Percentiles rank a stretch among this genome's conserved stretches.
Conservation (phyloP, 2,888 invertebrate genomes). For the Pristionchus maxplancki region DNA sequence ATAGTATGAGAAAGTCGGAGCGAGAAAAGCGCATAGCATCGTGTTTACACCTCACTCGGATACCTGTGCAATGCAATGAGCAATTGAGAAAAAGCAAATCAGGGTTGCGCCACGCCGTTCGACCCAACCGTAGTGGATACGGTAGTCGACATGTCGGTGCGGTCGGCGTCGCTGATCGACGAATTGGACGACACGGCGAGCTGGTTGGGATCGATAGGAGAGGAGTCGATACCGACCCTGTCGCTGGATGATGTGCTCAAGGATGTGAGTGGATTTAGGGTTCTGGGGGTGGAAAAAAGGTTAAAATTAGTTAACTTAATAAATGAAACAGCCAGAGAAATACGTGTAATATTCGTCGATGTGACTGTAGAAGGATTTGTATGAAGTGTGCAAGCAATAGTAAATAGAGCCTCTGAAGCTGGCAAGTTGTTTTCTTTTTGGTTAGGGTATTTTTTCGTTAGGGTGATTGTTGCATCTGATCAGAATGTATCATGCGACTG, state of each 20-base stretch:
- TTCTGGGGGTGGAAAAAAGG: no score
- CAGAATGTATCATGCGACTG: no score
- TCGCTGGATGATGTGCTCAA: conserved; percentile 68
- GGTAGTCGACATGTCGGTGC: conserved; percentile 42
- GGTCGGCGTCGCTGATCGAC: neutral
- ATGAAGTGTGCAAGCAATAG: no score
- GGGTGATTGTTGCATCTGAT: no score
- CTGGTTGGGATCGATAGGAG: conserved; percentile 68
- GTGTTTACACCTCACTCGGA: conserved; percentile 19
- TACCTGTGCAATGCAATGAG: neutral
- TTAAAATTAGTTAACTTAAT: no score
- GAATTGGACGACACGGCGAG: conserved; percentile 60
- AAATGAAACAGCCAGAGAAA: no score
- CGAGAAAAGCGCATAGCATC: neutral
- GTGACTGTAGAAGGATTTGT: no score
- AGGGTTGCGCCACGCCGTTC: conserved; percentile 14
- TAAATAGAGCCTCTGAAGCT: no score
- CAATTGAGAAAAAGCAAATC: conserved; percentile 2
- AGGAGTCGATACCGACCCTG: conserved; percentile 62
- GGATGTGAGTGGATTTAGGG: neutral
- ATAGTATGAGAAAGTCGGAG: neutral
- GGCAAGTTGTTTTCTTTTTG: no score
- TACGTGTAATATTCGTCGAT: no score
- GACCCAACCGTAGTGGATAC: conserved; percentile 41
- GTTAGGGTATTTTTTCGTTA: no score